Evolutionary conservation across 2,113 vertebrate species (phyloP).

Genomic region (Galemys pyrenaicus): DNA sequence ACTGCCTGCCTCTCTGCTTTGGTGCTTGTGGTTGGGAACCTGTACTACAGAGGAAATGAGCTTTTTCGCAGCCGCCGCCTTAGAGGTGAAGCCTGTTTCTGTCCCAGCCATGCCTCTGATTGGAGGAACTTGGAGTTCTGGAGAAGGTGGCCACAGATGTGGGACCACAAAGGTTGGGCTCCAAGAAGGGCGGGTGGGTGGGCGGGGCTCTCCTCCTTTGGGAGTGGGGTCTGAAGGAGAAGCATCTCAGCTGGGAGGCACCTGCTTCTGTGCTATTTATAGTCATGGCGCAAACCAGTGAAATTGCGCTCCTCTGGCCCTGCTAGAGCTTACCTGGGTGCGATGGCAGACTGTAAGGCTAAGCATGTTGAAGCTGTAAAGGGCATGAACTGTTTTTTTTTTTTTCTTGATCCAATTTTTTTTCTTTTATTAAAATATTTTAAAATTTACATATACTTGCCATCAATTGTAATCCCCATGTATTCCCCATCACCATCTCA

Average conservation of each 20-base stretch:
- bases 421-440: too few species aligned
- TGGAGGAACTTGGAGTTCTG: background rate
- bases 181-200: background rate
- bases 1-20: slow-evolving; percentile 51
- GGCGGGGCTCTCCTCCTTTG: background rate
- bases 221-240: background rate
- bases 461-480: too few species aligned
- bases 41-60: slow-evolving; percentile 66
- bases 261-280: background rate
- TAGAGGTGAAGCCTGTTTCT: background rate
- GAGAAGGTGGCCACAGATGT: background rate
- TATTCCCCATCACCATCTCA: too few species aligned
- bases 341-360: background rate
- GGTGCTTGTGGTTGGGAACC: slow-evolving; percentile 62
- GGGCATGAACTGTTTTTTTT: too few species aligned
- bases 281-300: background rate
- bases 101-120: background rate
- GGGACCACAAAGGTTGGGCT: background rate
- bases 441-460: too few species aligned
- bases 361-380: background rate
- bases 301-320: background rate
- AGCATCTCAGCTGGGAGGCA: background rate
- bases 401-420: too few species aligned
- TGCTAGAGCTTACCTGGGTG: background rate
- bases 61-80: slow-evolving; percentile 1